Conservation (phyloP, 2,797 vertebrate genomes). For the Hirundo rustica region DNA sequence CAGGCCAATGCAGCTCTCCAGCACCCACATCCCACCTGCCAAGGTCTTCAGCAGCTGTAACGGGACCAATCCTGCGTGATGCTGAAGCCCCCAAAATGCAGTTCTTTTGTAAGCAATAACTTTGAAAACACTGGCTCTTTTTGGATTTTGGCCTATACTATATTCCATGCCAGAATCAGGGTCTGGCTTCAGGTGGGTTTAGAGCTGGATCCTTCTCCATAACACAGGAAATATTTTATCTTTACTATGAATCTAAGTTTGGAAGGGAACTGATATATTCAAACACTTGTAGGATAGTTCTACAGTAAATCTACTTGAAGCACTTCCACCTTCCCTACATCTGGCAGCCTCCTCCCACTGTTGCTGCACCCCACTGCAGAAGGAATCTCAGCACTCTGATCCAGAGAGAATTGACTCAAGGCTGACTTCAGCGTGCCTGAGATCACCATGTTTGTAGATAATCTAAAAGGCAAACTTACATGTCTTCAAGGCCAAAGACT, state of each 20-base stretch:
- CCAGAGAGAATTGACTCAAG: neutral
- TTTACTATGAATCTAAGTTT: neutral
- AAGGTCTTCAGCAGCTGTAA: neutral
- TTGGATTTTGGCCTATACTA: neutral
- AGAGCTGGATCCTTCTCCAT: neutral
- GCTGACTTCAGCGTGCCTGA: neutral
- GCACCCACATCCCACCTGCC: neutral
- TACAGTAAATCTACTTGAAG: neutral
- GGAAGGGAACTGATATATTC: neutral
- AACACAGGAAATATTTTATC: neutral
- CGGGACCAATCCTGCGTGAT: neutral
- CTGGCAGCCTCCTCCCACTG: neutral
- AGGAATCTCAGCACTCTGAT: neutral
- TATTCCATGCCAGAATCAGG: neutral
- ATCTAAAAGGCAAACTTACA: neutral
- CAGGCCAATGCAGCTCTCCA: neutral
- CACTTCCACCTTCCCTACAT: neutral
- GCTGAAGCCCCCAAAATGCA: neutral
- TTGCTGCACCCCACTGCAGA: neutral
- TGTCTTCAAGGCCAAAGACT: neutral
- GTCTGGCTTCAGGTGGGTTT: neutral
- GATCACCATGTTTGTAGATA: neutral
- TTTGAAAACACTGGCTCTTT: neutral
- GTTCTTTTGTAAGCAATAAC: neutral
- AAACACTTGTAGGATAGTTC: neutral